These are phyloP conservation scores for Clanis bilineata DNA, from an alignment of 2,888 invertebrate genomes.

Conservation along the genomic window DNA sequence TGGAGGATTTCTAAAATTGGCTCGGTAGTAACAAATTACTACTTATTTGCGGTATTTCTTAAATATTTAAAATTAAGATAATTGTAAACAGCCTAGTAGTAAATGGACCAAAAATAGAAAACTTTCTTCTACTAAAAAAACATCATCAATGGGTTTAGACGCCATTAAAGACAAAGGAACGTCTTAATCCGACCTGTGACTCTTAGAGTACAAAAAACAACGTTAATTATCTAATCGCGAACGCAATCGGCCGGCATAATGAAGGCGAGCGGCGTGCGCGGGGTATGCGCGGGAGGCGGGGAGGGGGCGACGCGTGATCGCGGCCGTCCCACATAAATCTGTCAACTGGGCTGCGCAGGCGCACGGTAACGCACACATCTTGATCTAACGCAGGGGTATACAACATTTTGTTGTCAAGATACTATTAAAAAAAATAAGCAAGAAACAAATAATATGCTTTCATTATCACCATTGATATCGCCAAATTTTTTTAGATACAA, in stretches of 20 bases:
- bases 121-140: neutral
- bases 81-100: too few species aligned
- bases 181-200: slow-evolving; percentile 3
- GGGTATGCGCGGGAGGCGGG: slow-evolving; percentile 21
- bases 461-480: too few species aligned
- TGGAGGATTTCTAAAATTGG: too few species aligned
- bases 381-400: slow-evolving; percentile 52
- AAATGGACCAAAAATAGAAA: neutral
- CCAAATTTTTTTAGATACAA: too few species aligned
- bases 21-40: too few species aligned
- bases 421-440: slow-evolving; percentile 17
- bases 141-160: neutral
- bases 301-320: slow-evolving; percentile 27
- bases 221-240: slow-evolving; percentile 72
- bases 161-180: slow-evolving; percentile 1
- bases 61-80: too few species aligned
- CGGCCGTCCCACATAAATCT: slow-evolving; percentile 76
- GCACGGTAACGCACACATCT: slow-evolving; percentile 75
- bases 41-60: too few species aligned
- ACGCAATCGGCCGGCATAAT: slow-evolving; percentile 55
- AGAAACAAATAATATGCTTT: too few species aligned
- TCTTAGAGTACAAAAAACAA: slow-evolving; percentile 35
- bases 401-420: slow-evolving; percentile 31
- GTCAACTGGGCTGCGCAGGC: slow-evolving; percentile 59
- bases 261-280: slow-evolving; percentile 26